Base-by-base conservation (phyloP, 2,888 invertebrate genomes). In the Amphiduros pacificus region DNA sequence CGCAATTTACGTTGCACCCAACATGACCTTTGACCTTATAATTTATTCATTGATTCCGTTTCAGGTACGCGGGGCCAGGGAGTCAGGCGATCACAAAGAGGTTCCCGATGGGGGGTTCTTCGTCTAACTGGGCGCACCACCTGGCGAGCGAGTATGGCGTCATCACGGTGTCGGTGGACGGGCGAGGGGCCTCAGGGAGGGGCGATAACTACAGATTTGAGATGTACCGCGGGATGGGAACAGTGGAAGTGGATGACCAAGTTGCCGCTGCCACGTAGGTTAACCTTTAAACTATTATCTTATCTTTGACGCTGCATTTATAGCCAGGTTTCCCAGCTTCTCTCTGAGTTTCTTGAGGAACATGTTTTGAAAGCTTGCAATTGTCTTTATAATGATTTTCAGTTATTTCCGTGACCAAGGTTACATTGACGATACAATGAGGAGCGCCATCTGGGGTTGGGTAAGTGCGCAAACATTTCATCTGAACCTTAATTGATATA, bases 191-290 rank as follows among this genome's bases (percentile, higher is more conserved):
- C 1, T 90, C 91, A 0, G 91, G 87, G 71, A 88, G 94, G 73
- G 97, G 97, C 0, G 91, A 93, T 71, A 89, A 89, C 55, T 86
- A 92, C 60, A 86, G 92, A 66, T 91, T 93, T 77, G 88, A 93
- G 66, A 86, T 95, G 64, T 95, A 94, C 80, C 89, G 91, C 69
- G 87, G 90, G 59, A 85, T 97, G n/a, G 97, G 97, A 1, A 91
- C 92, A 0, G 89, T 93, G 0, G 97, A 98, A 84, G 90, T 96
- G n/a, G 90, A 91, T 6, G 98, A 98, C 83, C 95, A 97, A 80
- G 85, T 96, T 44, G 92, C 91, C 84, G 94, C 94, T 32, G 76
- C 77, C 27, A 74, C 72, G 82, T 82, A 67, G 62, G 22, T 48
- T n/a, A 9, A 41, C 17, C 24, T 26, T 50, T 2, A 36, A 9